Conservation (phyloP, 2,113 vertebrate species). For the Dipodomys ordii region DNA sequence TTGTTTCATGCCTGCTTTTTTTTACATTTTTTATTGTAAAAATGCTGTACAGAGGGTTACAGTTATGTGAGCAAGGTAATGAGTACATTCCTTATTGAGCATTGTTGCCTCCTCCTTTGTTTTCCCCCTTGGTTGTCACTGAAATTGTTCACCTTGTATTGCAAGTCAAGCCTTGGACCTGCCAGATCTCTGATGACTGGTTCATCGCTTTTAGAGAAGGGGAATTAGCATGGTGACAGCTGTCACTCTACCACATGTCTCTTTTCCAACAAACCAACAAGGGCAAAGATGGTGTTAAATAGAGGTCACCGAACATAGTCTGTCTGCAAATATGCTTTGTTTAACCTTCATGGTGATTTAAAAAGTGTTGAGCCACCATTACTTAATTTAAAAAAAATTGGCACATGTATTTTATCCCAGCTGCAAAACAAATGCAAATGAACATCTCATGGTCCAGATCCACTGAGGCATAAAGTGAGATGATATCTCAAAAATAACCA, state of each 20-base stretch:
- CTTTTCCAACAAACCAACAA: conserved; percentile 67
- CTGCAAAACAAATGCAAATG: too few species aligned
- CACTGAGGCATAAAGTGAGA: too few species aligned
- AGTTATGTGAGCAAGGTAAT: too few species aligned
- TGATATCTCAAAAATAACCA: too few species aligned
- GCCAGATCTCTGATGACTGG: conserved; percentile 33
- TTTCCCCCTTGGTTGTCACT: not conserved
- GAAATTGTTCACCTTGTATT: conserved; percentile 46
- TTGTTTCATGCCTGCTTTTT: not conserved
- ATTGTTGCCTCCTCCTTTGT: too few species aligned
- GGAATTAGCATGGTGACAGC: conserved; percentile 28
- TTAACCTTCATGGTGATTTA: not conserved
- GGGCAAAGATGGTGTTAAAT: conserved; percentile 54
- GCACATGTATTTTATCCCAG: too few species aligned
- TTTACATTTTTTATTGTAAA: not conserved
- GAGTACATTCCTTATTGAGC: too few species aligned
- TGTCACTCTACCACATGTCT: conserved; percentile 53
- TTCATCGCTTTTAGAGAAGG: conserved; percentile 46
- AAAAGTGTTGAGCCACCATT: not conserved
- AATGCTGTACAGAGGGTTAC: too few species aligned
- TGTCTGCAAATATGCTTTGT: not conserved
- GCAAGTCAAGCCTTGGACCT: conserved; percentile 45
- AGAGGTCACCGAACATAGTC: conserved; percentile 46
- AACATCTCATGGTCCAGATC: too few species aligned
- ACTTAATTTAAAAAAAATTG: conserved; percentile 22